Evolutionary conservation across 2,113 vertebrate genomes (phyloP).

Genomic region (Morphnarchus princeps): DNA sequence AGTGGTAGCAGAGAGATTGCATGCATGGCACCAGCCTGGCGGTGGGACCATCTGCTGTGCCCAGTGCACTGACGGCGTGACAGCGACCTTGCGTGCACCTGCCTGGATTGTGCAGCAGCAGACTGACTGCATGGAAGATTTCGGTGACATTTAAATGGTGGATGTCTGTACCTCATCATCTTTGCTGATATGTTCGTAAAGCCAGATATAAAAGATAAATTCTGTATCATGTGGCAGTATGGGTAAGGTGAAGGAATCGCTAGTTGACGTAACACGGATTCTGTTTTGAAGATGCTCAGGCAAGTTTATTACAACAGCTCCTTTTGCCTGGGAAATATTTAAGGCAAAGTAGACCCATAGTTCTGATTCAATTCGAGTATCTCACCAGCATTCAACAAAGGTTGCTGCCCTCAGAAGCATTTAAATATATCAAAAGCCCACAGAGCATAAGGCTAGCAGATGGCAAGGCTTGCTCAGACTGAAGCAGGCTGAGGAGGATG

Average conservation of each 20-base stretch:
- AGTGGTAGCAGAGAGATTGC: not conserved
- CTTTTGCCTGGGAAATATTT: not conserved
- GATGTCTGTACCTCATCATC: not conserved
- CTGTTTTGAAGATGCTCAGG: not conserved
- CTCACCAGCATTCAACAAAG: not conserved
- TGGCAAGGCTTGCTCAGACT: not conserved
- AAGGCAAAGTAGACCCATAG: not conserved
- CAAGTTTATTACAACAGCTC: not conserved
- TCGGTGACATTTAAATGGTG: not conserved
- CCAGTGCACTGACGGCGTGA: fast-evolving
- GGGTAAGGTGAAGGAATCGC: not conserved
- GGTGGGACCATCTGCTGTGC: not conserved
- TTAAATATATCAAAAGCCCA: not conserved
- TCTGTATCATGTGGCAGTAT: not conserved
- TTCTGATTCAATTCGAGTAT: not conserved
- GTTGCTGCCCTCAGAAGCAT: not conserved
- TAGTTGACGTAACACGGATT: not conserved
- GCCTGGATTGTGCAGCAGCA: not conserved
- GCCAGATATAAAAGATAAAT: not conserved
- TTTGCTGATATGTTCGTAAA: not conserved
- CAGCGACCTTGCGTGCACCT: fast-evolving
- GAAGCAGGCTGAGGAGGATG: not conserved
- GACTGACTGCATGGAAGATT: not conserved
- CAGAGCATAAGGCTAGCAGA: not conserved
- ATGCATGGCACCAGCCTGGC: not conserved